Conservation (phyloP, 1,140 invertebrate genomes). For the Heliconius himera region DNA sequence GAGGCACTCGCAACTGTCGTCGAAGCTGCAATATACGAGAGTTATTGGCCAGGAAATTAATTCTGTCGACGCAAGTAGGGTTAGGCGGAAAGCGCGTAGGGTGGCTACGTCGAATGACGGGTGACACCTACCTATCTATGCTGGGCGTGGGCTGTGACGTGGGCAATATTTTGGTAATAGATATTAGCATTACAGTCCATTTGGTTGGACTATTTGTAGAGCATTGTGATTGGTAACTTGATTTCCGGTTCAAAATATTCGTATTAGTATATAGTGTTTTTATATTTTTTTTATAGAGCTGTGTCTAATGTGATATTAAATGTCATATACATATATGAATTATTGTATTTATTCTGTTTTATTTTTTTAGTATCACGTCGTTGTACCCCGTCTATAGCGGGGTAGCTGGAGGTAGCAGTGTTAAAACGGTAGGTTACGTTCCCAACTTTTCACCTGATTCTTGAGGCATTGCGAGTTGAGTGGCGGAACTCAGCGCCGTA, state of each 20-base stretch:
- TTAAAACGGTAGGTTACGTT: too few species aligned
- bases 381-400: too few species aligned
- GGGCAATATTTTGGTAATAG: not conserved
- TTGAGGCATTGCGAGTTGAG: too few species aligned
- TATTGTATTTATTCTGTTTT: too few species aligned
- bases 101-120: constrained; percentile 37
- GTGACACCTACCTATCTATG: not conserved
- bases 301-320: too few species aligned
- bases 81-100: constrained; percentile 55
- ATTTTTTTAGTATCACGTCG: too few species aligned
- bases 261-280: not conserved
- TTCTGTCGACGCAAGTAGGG: constrained; percentile 76
- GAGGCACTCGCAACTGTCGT: constrained; percentile 67
- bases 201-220: not conserved
- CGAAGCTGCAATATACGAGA: constrained; percentile 76
- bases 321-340: too few species aligned
- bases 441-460: too few species aligned
- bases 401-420: too few species aligned
- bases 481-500: too few species aligned
- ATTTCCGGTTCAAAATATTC: not conserved
- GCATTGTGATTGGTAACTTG: not conserved
- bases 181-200: not conserved
- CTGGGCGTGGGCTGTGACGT: not conserved
- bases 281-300: not conserved
- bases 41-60: constrained; percentile 80